Evolutionary conservation across 2,797 vertebrate species (phyloP), one percentile per base, ranked within the genome.

Genomic region (Rhinoraja longicauda): DNA sequence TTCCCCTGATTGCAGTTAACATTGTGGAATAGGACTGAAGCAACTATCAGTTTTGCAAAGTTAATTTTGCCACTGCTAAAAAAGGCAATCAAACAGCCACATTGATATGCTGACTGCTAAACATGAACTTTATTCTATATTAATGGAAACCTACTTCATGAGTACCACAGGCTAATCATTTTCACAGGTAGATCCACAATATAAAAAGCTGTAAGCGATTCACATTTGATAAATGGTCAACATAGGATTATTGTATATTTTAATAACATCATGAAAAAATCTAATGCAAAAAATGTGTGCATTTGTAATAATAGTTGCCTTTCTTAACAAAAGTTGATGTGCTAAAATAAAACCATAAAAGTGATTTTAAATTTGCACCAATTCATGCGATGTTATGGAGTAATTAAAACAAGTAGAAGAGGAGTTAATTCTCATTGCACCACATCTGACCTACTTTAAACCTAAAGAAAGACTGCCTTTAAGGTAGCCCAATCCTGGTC

Each of bases 361-460:
- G 75, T n/a, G 4, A 45, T 53, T 92, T 92, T 92, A 17, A 73
- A 53, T 92, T 75, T 92, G 36, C 64, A 92, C 6, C 36, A 57
- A 92, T 29, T 53, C 24, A n/a, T 17, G 26, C 53, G 26, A 10
- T 45, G 21, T 3, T 29, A 45, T 32, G 29, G 8, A 91, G 39
- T 73, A 91, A 91, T 73, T 72, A 92, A 92, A 73, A 75, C 39
- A 29, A 75, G 90, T 39, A 92, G 29, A 29, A 73, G 53, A 92
- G 67, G 90, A 92, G 67, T 73, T 75, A 73, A 88, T 88, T 92
- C 39, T 72, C 70, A 92, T 75, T 92, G 70, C 90, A 73, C 67
- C 90, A 92, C 45, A 92, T 75, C 21, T 92, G 90, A 92, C 90
- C 90, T 75, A 92, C 90, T 92, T 92, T 92, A 73, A 17, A 90